Base-by-base conservation (phyloP, 2,797 vertebrate genomes). In the Semotilus atromaculatus region DNA sequence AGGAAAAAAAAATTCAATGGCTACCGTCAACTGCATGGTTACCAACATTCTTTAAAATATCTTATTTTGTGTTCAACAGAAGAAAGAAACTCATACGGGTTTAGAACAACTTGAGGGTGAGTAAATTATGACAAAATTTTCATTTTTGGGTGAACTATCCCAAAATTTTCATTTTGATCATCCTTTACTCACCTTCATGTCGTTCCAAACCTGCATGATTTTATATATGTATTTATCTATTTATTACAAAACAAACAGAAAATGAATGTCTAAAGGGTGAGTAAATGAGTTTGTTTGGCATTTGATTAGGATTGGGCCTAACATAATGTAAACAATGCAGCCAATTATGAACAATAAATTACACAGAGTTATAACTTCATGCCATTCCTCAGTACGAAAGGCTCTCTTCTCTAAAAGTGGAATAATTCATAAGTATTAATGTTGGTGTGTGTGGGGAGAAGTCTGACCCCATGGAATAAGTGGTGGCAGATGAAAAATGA, bases 361-460 rank as follows among this genome's bases (percentile, higher is more conserved):
- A 68, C 5, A 34, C 2, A 34, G 31, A 34, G 34, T 36, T 43
- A 51, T 68, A 14, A 40, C 14, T 70, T 38, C 38, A 55, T 26
- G 45, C 18, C 45, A 53, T 64, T 29, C 40, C 40, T 78, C 10
- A 62, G 58, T 19, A 38, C 3, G n/a, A 81, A 81, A 81, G 36
- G 66, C 79, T 71, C 67, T 58, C 51, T 71, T 81, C 67, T 81
- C 36, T 81, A 36, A 81, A 73, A 31, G 68, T 58, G 53, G 68
- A 73, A 34, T 82, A 64, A 73, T 82, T 64, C 40, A 62, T 43
- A 45, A 62, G 70, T 21, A 82, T 73, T 82, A 64, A 74, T 74
- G 53, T 43, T 48, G 55, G 55, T 8, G 1, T 43, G 58, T 48
- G 70, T 62, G 40, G 19, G 43, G 29, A 48, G 70, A 73, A 62